Evolutionary conservation across 2,113 vertebrate species (phyloP).

Genomic region (Odocoileus virginianus): DNA sequence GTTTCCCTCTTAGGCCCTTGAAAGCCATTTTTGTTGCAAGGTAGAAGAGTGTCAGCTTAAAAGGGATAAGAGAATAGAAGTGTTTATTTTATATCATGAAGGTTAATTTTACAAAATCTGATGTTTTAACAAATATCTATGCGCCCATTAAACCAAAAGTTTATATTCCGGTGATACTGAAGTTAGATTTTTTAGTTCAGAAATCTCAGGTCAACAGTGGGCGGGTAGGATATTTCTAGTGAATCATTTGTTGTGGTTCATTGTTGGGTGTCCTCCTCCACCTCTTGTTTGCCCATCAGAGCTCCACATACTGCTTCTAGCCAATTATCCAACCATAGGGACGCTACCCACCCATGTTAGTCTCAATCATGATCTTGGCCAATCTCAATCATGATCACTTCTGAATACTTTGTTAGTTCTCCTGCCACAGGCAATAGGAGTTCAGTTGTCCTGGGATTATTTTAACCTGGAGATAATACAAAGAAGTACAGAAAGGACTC

Average conservation of each 20-base stretch:
- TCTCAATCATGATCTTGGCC: background rate
- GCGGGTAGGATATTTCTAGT: background rate
- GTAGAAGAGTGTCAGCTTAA: background rate
- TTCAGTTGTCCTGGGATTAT: background rate
- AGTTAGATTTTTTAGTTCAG: background rate
- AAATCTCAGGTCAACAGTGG: background rate
- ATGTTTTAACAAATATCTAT: background rate
- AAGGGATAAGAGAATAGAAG: background rate
- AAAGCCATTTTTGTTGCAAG: constrained; percentile 15
- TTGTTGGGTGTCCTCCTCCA: background rate
- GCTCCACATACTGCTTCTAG: background rate
- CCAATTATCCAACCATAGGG: background rate
- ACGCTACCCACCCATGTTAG: background rate
- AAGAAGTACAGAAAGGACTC: background rate
- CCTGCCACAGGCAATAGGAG: background rate
- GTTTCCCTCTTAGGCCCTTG: background rate
- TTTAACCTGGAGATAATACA: background rate
- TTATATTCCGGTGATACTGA: background rate
- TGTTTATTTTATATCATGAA: background rate
- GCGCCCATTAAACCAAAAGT: background rate
- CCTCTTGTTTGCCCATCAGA: background rate
- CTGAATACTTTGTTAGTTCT: background rate
- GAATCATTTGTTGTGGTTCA: background rate
- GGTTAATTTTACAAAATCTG: background rate
- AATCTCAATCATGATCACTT: background rate